Evolutionary conservation across 2,797 vertebrate genomes (phyloP).

Genomic region (Hyperoplus lanceolatus): DNA sequence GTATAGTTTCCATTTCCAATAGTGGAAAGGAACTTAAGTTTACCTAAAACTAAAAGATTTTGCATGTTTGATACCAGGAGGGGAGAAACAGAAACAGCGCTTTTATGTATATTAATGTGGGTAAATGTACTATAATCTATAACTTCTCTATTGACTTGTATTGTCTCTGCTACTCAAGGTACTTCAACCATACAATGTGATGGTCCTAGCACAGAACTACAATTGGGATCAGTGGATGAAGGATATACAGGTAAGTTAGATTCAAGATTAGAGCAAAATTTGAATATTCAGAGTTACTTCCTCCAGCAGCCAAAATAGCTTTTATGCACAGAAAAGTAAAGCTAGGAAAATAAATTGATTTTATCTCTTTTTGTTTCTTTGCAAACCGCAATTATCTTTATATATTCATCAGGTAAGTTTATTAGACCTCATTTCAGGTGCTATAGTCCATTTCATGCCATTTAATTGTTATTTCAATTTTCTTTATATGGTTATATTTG

Average conservation of each 20-base stretch:
- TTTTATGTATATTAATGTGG: not conserved
- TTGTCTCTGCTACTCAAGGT: conserved; percentile 54
- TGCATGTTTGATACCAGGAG: too few species aligned
- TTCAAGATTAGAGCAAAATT: not conserved
- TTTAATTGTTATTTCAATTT: too few species aligned
- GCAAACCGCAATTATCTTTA: too few species aligned
- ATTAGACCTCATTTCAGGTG: not conserved
- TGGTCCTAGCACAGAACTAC: accelerated
- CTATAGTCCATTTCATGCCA: too few species aligned
- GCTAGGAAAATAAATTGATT: too few species aligned
- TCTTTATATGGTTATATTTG: too few species aligned
- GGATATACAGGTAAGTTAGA: conserved; percentile 65
- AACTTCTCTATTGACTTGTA: not conserved
- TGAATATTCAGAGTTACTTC: not conserved
- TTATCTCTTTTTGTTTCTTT: not conserved
- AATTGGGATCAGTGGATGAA: conserved; percentile 45
- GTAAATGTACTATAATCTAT: not conserved
- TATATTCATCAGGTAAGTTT: not conserved
- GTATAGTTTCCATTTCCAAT: too few species aligned
- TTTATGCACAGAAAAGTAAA: not conserved
- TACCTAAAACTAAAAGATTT: too few species aligned
- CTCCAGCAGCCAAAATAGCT: not conserved
- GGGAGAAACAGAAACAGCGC: too few species aligned
- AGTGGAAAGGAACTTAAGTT: too few species aligned
- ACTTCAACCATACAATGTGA: conserved; percentile 54